phyloP scores from a whole-genome alignment of 2,113 vertebrate species.

The Panthera tigris region DNA sequence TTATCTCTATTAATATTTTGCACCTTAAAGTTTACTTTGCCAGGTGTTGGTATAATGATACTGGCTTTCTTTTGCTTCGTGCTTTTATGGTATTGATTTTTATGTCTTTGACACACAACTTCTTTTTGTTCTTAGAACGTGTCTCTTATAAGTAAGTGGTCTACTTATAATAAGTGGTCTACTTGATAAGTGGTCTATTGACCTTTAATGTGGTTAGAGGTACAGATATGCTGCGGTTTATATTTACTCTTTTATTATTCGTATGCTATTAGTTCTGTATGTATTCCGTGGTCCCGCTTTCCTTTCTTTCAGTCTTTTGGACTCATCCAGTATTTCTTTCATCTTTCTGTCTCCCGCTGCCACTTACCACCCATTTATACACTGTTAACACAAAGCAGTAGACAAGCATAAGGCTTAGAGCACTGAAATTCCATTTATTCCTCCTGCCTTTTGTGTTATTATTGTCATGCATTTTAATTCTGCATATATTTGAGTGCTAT shows the following conservation, averaged over 20 bases:
- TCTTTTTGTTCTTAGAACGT: not conserved
- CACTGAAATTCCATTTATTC: not conserved
- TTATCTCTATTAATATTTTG: not conserved
- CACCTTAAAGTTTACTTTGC: not conserved
- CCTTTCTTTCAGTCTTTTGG: not conserved
- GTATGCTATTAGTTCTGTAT: not conserved
- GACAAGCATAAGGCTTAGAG: not conserved
- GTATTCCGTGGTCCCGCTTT: not conserved
- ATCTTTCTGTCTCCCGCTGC: not conserved
- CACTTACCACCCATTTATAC: not conserved
- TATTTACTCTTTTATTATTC: not conserved
- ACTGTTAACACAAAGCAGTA: not conserved
- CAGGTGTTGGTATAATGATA: not conserved
- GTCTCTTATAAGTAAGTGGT: not conserved
- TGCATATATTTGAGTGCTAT: not conserved
- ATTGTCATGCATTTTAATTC: not conserved
- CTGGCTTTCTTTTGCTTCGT: not conserved
- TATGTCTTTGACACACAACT: not conserved
- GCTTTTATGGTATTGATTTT: not conserved
- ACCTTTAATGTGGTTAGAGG: not conserved
- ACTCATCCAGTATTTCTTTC: not conserved
- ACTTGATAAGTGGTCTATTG: not conserved
- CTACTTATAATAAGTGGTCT: too few relatives aligned
- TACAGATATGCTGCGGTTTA: not conserved
- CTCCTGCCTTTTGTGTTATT: not conserved